Conservation (phyloP, 2,888 invertebrate species). For the Sipha maydis region DNA sequence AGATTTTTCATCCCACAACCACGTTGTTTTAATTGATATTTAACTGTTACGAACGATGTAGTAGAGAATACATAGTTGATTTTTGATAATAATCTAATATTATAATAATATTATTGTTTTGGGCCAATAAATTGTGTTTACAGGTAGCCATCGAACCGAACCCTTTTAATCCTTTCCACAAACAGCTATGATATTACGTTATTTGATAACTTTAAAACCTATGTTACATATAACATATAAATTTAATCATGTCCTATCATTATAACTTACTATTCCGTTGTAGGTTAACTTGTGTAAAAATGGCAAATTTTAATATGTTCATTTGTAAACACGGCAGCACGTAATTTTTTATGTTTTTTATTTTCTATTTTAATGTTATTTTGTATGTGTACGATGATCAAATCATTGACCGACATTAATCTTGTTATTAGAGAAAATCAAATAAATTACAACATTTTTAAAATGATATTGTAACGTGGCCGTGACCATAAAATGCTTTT, state of each 20-base stretch:
- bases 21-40: too few relatives aligned
- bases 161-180: background rate
- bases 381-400: background rate
- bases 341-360: background rate
- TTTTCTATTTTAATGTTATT: background rate
- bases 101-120: background rate
- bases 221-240: background rate
- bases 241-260: background rate
- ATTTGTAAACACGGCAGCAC: background rate
- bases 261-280: background rate
- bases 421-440: background rate
- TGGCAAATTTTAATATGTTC: background rate
- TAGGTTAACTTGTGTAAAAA: background rate
- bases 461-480: background rate
- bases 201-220: background rate
- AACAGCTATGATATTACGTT: background rate
- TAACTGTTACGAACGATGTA: too few relatives aligned
- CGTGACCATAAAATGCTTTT: background rate
- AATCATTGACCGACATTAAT: background rate
- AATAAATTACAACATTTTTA: too few relatives aligned
- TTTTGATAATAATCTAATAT: background rate
- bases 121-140: background rate
- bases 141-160: background rate
- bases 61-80: background rate
- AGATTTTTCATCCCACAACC: too few relatives aligned